Evolutionary conservation across 2,888 invertebrate species (phyloP).

Genomic region (Drosophila maculinotata): DNA sequence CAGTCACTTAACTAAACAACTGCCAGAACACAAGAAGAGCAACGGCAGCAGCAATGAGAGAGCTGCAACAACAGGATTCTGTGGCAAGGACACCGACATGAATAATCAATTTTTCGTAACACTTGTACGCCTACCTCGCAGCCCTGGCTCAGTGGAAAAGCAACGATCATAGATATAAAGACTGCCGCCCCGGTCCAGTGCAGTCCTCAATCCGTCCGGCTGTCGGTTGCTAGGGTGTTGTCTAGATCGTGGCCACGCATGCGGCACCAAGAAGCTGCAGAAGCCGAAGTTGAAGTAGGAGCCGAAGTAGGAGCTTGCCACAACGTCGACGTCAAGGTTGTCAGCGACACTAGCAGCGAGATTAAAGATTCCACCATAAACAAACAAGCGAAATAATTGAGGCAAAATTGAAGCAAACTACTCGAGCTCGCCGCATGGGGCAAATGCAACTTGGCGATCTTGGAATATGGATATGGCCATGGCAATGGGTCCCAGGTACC

Average conservation of each 20-base stretch:
- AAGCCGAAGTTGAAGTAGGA: slow-evolving; percentile 27
- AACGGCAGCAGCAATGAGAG: slow-evolving; percentile 12
- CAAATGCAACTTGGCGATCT: slow-evolving; percentile 43
- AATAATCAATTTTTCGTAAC: slow-evolving; percentile 77
- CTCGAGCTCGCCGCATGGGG: slow-evolving; percentile 42
- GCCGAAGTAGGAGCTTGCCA: slow-evolving; percentile 34
- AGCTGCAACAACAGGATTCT: slow-evolving; percentile 16
- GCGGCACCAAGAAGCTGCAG: slow-evolving; percentile 51
- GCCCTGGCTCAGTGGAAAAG: slow-evolving; percentile 10
- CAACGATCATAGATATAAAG: slow-evolving; percentile 61
- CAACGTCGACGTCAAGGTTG: slow-evolving; percentile 65
- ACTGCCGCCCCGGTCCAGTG: slow-evolving; percentile 10
- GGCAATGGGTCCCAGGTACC: slow-evolving; percentile 40
- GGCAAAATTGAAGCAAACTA: slow-evolving; percentile 80
- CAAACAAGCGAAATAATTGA: slow-evolving; percentile 83
- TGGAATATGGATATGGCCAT: slow-evolving; percentile 58
- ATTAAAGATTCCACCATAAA: slow-evolving; percentile 82
- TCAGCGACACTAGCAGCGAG: slow-evolving; percentile 66
- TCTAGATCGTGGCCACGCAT: slow-evolving; percentile 77
- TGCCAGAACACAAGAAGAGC: too few relatives aligned
- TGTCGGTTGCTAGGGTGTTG: slow-evolving; percentile 58
- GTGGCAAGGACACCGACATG: slow-evolving; percentile 65
- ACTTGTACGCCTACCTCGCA: slow-evolving; percentile 49
- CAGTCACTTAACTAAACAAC: slow-evolving; percentile 7
- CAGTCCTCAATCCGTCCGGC: slow-evolving; percentile 29